Percentiles rank a stretch among this genome's conserved stretches.
phyloP scores from a whole-genome alignment of 2,797 vertebrate genomes.

The Lithobates pipiens region DNA sequence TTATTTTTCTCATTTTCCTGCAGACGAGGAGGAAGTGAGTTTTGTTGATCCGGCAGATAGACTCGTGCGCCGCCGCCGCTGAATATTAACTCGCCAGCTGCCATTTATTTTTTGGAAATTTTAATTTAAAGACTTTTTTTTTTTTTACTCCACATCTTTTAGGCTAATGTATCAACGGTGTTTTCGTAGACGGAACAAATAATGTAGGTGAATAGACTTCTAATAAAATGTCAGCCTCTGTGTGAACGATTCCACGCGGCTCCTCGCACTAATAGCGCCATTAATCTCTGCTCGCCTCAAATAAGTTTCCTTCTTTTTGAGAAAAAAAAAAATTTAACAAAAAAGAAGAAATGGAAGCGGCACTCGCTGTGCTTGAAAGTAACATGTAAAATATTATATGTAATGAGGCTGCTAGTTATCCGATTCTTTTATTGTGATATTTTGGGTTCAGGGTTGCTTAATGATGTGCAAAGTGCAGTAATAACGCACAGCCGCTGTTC shows the following conservation, averaged over 20 bases:
- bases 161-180: slow-evolving; percentile 23
- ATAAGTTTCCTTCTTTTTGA: not conserved
- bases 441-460: too few species aligned
- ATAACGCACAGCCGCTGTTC: too few species aligned
- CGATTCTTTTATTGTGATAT: too few species aligned
- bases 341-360: not conserved
- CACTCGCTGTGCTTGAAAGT: not conserved
- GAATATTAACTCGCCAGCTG: slow-evolving; percentile 4
- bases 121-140: slow-evolving; percentile 32
- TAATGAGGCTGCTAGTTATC: not conserved
- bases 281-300: slow-evolving; percentile 16
- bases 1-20: too few species aligned
- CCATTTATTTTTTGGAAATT: slow-evolving; percentile 21
- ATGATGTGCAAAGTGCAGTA: too few species aligned
- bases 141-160: not conserved
- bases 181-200: slow-evolving; percentile 43
- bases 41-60: not conserved
- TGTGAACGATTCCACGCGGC: slow-evolving; percentile 22
- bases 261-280: slow-evolving; percentile 8
- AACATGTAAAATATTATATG: not conserved
- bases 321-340: not conserved
- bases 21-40: not conserved
- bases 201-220: slow-evolving; percentile 12
- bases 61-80: not conserved
- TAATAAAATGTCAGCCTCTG: slow-evolving; percentile 29